Conservation (phyloP, 2,888 invertebrate species). For the Ephialtes manifestator region DNA sequence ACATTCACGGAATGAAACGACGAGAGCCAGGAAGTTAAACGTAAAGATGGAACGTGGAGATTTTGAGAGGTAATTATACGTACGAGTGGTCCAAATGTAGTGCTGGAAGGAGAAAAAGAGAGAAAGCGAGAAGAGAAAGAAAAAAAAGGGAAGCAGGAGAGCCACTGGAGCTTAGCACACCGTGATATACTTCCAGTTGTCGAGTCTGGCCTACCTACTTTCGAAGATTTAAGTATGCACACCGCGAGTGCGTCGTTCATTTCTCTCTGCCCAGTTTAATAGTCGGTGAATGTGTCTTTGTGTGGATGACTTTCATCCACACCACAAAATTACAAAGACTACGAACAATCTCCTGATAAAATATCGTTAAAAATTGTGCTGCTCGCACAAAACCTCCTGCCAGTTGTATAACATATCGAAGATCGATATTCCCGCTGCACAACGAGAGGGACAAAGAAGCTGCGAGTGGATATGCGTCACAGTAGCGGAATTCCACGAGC, state of each 20-base stretch:
- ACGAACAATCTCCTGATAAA: background rate
- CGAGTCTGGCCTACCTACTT: conserved; percentile 45
- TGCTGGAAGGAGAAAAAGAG: background rate
- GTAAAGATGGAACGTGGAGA: conserved; percentile 59
- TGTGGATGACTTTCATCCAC: background rate
- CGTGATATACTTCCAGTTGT: conserved; percentile 32
- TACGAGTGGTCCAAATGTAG: conserved; percentile 57
- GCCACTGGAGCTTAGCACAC: conserved; percentile 37
- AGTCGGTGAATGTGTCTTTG: background rate
- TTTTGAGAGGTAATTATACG: conserved; percentile 65
- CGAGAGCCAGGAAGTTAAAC: conserved; percentile 54
- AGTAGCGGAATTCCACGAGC: conserved; percentile 4
- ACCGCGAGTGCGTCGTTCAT: conserved; percentile 39
- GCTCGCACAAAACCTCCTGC: background rate
- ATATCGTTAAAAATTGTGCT: conserved; percentile 7
- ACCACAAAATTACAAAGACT: background rate
- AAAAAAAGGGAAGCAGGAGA: background rate
- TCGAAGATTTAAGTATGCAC: conserved; percentile 57
- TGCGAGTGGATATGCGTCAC: conserved; percentile 18
- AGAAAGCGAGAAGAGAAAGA: background rate
- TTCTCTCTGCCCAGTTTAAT: background rate
- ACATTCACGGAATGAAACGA: conserved; percentile 37
- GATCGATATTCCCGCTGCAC: conserved; percentile 15
- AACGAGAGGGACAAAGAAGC: background rate
- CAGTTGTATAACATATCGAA: conserved; percentile 29